Conservation (phyloP, 2,797 vertebrate species). For the Holocentrus rufus region DNA sequence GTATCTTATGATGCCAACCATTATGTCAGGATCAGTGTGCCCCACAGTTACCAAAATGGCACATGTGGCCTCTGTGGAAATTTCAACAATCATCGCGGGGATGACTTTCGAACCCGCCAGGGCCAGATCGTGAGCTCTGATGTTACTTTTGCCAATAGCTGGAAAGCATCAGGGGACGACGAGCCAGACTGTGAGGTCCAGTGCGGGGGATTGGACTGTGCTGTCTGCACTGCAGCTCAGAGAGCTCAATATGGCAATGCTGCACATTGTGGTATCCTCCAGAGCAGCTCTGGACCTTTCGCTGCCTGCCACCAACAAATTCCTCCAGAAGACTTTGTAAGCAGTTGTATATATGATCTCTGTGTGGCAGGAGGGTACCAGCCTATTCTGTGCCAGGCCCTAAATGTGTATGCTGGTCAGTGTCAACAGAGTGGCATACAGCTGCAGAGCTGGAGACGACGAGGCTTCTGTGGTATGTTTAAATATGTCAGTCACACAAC, state of each 20-base stretch:
- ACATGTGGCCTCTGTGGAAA: constrained; percentile 79
- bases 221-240: constrained; percentile 33
- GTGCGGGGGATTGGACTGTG: constrained; percentile 62
- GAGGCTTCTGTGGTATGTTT: constrained; percentile 76
- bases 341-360: constrained; percentile 76
- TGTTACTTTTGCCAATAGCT: constrained; percentile 71
- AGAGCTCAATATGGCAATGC: constrained; percentile 41
- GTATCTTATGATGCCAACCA: constrained; percentile 70
- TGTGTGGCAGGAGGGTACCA: constrained; percentile 71
- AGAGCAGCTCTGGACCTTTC: constrained; percentile 71
- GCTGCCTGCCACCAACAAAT: constrained; percentile 51
- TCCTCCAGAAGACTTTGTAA: constrained; percentile 46
- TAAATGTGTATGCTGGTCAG: constrained; percentile 69
- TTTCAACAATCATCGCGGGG: constrained; percentile 61
- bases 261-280: constrained; percentile 70
- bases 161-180: constrained; percentile 48
- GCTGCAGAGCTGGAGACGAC: constrained; percentile 68
- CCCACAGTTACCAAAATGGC: constrained; percentile 65
- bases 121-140: constrained; percentile 59
- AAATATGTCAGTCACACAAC: constrained; percentile 27
- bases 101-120: constrained; percentile 72
- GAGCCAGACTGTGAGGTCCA: constrained; percentile 46
- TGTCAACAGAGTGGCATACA: constrained; percentile 72
- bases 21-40: constrained; percentile 66
- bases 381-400: constrained; percentile 73